Percentiles rank a stretch among this genome's conserved stretches.
These are phyloP conservation scores for Forpus xanthops DNA, from an alignment of 2,797 vertebrate species.

Conservation along the genomic window DNA sequence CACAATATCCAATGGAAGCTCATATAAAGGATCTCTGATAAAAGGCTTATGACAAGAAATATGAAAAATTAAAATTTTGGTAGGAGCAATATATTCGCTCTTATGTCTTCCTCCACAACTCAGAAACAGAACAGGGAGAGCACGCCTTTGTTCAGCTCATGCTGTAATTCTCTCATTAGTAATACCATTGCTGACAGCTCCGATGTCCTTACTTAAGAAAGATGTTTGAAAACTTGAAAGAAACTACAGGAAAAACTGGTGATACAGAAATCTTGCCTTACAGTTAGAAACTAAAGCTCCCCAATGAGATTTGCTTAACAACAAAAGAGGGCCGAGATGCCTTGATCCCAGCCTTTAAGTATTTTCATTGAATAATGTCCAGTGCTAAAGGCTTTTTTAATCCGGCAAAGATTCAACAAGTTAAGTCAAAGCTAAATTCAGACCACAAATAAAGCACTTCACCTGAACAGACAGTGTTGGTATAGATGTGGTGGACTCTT, in stretches of 20 bases:
- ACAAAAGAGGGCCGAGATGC: neutral
- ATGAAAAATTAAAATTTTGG: neutral
- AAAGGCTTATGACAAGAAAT: neutral
- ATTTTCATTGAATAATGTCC: slow-evolving; percentile 16
- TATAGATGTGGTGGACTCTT: neutral
- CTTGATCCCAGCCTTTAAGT: slow-evolving; percentile 23
- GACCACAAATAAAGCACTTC: slow-evolving; percentile 47
- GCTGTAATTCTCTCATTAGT: neutral
- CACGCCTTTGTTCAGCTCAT: neutral
- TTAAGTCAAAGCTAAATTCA: slow-evolving; percentile 35
- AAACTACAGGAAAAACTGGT: slow-evolving; percentile 27
- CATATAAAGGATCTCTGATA: neutral
- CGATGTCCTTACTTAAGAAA: neutral
- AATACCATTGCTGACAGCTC: neutral
- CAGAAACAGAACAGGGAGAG: neutral
- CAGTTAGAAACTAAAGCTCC: neutral
- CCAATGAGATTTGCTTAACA: neutral
- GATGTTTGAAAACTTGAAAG: slow-evolving; percentile 25
- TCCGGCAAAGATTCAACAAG: slow-evolving; percentile 3
- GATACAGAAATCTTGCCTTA: slow-evolving; percentile 25
- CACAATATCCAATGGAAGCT: neutral
- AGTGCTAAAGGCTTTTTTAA: slow-evolving; percentile 38
- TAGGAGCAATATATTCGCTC: neutral
- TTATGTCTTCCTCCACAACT: neutral
- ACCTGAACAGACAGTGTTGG: neutral